Evolutionary conservation across 2,888 invertebrate genomes (phyloP).

Genomic region (Apotomis capreana): DNA sequence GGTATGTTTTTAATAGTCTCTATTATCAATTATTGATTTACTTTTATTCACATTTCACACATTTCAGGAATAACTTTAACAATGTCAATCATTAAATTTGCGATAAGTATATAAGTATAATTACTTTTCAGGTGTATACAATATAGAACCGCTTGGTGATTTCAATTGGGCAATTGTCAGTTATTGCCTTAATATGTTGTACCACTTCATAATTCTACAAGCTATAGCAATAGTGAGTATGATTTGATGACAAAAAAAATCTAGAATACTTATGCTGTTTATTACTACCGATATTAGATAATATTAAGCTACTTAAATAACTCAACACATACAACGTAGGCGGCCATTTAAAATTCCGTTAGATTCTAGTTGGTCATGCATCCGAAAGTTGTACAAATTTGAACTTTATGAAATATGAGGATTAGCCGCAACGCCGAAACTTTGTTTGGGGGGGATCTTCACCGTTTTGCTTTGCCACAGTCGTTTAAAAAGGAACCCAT

Average conservation of each 20-base stretch:
- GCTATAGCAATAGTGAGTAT: slow-evolving; percentile 84
- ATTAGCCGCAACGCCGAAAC: too few relatives aligned
- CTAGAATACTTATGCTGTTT: too few relatives aligned
- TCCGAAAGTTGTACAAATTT: too few relatives aligned
- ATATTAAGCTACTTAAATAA: too few relatives aligned
- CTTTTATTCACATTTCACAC: slow-evolving; percentile 18
- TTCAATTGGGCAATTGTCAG: slow-evolving; percentile 91
- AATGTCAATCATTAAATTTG: not conserved
- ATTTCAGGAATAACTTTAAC: not conserved
- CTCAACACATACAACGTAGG: too few relatives aligned
- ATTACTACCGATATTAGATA: too few relatives aligned
- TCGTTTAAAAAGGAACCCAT: too few relatives aligned
- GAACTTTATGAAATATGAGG: too few relatives aligned
- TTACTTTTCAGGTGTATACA: slow-evolving; percentile 89
- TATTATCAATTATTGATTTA: not conserved
- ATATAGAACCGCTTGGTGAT: slow-evolving; percentile 89
- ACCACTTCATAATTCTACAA: slow-evolving; percentile 93
- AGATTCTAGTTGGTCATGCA: too few relatives aligned
- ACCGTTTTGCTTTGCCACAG: too few relatives aligned
- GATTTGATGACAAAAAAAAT: not conserved
- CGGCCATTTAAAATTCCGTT: too few relatives aligned
- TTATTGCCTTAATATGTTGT: slow-evolving; percentile 90
- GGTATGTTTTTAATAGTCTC: slow-evolving; percentile 82
- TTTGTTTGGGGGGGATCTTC: too few relatives aligned
- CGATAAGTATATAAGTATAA: not conserved